phyloP scores from a whole-genome alignment of 2,888 invertebrate genomes.

The Mesodorylaimus sp. region DNA sequence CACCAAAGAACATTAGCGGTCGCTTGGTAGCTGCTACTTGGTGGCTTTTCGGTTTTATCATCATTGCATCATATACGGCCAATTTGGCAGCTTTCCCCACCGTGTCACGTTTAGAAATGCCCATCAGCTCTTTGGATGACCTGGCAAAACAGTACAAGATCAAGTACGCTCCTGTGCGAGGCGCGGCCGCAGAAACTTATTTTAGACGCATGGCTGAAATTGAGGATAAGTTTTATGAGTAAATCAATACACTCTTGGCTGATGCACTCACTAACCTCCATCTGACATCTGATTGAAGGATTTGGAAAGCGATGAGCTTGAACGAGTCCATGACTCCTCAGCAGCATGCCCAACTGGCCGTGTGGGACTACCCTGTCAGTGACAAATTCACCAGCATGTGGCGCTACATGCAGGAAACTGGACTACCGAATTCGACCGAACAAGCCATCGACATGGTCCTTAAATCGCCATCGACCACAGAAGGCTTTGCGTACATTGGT shows the following conservation, averaged over 20 bases:
- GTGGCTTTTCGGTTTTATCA: conserved; percentile 98
- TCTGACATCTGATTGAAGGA: no score
- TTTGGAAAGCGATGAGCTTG: conserved; percentile 92
- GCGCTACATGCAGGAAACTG: conserved; percentile 76
- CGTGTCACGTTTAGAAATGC: conserved; percentile 35
- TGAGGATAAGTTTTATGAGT: conserved; percentile 84
- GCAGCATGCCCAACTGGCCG: conserved; percentile 77
- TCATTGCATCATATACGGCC: conserved; percentile 94
- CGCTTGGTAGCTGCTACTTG: conserved; percentile 86
- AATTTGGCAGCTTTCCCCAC: conserved; percentile 93
- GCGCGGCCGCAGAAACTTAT: conserved; percentile 74
- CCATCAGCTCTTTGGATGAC: conserved; percentile 50
- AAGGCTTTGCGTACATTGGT: conserved; percentile 74
- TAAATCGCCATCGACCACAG: conserved; percentile 32
- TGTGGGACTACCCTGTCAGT: conserved; percentile 96
- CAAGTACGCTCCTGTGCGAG: conserved; percentile 73
- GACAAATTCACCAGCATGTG: conserved; percentile 98
- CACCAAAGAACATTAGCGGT: conserved; percentile 84
- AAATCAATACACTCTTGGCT: conserved; percentile 27
- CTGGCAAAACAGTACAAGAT: conserved; percentile 86
- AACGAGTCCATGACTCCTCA: conserved; percentile 75
- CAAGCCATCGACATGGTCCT: conserved; percentile 57
- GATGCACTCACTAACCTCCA: no score
- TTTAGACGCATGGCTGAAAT: conserved; percentile 89
- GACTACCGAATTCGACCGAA: conserved; percentile 55